phyloP scores from a whole-genome alignment of 2,113 vertebrate genomes.

The Illadopsis cleaveri region DNA sequence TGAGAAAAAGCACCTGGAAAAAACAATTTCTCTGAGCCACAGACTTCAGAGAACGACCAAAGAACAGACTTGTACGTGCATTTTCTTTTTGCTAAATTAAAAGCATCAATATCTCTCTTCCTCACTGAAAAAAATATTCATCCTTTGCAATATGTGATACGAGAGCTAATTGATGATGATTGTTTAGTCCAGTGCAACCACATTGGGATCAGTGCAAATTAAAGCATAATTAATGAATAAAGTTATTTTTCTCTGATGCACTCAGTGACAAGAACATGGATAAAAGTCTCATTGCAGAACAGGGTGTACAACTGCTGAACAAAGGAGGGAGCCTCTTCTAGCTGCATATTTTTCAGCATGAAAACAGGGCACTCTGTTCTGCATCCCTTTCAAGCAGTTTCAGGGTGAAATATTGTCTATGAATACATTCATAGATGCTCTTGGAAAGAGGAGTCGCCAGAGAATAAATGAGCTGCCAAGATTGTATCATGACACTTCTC shows the following conservation, averaged over 20 bases:
- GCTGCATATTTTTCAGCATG: neutral
- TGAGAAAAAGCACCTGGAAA: neutral
- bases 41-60: neutral
- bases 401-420: neutral
- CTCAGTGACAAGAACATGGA: neutral
- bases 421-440: slow-evolving; percentile 9
- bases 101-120: neutral
- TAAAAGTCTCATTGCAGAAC: neutral
- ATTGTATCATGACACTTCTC: slow-evolving; percentile 10
- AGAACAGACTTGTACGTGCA: rapidly evolving
- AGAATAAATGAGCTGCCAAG: slow-evolving; percentile 45
- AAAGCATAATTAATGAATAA: neutral
- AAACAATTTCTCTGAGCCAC: neutral
- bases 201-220: neutral
- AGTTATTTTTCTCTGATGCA: neutral
- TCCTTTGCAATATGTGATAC: neutral
- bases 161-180: neutral
- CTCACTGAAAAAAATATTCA: neutral
- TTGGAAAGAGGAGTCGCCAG: neutral
- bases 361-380: neutral
- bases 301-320: neutral
- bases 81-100: neutral
- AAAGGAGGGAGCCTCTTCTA: neutral
- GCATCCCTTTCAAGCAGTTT: neutral
- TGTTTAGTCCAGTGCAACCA: neutral